Evolutionary conservation across 2,113 vertebrate species (phyloP), one percentile per base, ranked within the genome.

Genomic region (Albula glossodonta): DNA sequence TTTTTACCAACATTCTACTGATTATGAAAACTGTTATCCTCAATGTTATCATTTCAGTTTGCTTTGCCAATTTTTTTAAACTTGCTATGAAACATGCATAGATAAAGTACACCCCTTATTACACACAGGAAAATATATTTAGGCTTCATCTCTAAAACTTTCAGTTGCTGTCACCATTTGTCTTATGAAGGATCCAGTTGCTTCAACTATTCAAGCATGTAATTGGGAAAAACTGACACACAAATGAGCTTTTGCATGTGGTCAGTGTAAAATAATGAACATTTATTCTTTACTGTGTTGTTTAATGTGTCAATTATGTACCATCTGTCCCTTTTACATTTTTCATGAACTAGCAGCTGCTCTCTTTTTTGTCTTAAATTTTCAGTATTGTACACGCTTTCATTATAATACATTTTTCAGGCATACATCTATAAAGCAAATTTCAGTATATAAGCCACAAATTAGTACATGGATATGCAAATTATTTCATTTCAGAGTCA

Each of bases 241-340:
- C 56, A 83, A 60, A 78, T 52, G n/a, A 82, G 17, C 63, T 81
- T 48, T 41, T 56, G 25, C 83, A 70, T 80, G 79, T 82, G 66
- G 85, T 66, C 56, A 83, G 82, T 63, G 80, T 77, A 85, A 88
- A 87, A 90, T 83, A 91, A 88, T 90, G 85, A 83, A 87, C 86
- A 89, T 89, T 41, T 80, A 87, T 88, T 89, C 86, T 90, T 89
- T 90, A 88, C 63, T 78, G 82, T 87, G 80, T 78, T 87, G 85
- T 87, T 91, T 91, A 91, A 91, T 90, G 85, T 81, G 78, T 80
- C 90, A 84, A 89, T 91, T 89, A 90, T 81, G 74, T 77, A 83
- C 90, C 90, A 89, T 89, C 90, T 91, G 90, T 87, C 56, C 77
- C 83, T 84, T 50, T 86, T 81, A n/a, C 85, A 85, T 86, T 85